Evolutionary conservation across 35 echinoderm and acorn worm species (phyloP), one percentile per base, ranked within the genome.

Genomic region (Stichopus chloronotus): DNA sequence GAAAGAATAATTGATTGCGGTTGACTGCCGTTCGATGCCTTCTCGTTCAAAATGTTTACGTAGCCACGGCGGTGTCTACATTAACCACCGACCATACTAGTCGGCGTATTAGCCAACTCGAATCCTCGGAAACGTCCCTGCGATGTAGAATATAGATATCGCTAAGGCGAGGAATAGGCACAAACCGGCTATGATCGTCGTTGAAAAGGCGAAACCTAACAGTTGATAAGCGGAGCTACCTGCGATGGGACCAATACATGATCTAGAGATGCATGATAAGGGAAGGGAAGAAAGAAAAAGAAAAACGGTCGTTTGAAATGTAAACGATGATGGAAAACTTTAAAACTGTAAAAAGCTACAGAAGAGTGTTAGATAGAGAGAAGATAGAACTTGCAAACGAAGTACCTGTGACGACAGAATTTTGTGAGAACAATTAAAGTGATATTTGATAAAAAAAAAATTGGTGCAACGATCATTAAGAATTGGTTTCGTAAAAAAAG

Each of bases 191-290:
- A 56, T 30, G 8, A 61, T 21, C n/a, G 58, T n/a, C 86, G 86
- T 88, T 52, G 61, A 69, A 25, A 4, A 23, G 23, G 86, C 86
- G 52, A 88, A 88, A 9, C 86, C 86, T 23, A 88, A 25, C 8
- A 58, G 25, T 58, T 88, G 86, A 88, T 88, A 88, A 9, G 61
- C 12, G 10, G 58, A 25, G 58, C 86, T 88, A 19, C 86, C 86
- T 7, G 61, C 86, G 14, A 69, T 63, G 25, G 86, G 86, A n/a
- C 86, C 86, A 69, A 88, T 30, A 24, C 16, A 88, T 12, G 86
- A 88, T 14, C 86, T 88, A 17, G 55, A 83, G 43, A n/a, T 55
- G 5, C 30, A 43, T 43, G 30, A 43, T 43, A 43, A 43, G 30
- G 30, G 30, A 43, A 43, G 30, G 30, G 30, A 55, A 83, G 17